phyloP scores from a whole-genome alignment of 1,140 invertebrate genomes.

The Drosophila albomicans region DNA sequence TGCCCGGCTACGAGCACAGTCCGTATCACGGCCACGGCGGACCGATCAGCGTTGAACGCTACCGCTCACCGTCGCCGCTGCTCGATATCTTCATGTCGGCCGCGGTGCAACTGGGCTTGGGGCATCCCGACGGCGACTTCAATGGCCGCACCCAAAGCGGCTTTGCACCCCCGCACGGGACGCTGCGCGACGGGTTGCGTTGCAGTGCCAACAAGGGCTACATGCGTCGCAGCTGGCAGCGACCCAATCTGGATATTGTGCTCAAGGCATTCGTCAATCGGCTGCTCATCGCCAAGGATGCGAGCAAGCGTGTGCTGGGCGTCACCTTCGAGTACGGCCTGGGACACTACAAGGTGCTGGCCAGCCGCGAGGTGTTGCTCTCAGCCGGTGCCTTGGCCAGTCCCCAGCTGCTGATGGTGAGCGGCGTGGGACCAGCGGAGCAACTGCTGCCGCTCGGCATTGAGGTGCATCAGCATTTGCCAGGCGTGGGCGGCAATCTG shows the following conservation, averaged over 20 bases:
- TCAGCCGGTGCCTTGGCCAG: conserved; percentile 90
- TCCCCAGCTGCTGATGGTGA: conserved; percentile 93
- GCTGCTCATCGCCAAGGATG: conserved; percentile 87
- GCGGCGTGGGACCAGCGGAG: conserved; percentile 89
- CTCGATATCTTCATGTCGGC: conserved; percentile 89
- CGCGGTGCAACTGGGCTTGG: conserved; percentile 85
- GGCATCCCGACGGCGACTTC: conserved; percentile 88
- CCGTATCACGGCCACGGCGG: conserved; percentile 89
- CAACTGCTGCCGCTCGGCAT: conserved; percentile 87
- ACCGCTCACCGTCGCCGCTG: conserved; percentile 87
- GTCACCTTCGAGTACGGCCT: conserved; percentile 87
- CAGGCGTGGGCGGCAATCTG: conserved; percentile 92
- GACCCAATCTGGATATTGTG: conserved; percentile 91
- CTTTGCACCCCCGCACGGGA: conserved; percentile 90
- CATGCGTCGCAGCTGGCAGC: conserved; percentile 88
- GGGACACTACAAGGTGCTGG: conserved; percentile 85
- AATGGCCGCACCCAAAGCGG: conserved; percentile 91
- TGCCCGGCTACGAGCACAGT: conserved; percentile 86
- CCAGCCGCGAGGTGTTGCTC: conserved; percentile 89
- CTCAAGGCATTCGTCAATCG: conserved; percentile 88
- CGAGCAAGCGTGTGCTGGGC: conserved; percentile 86
- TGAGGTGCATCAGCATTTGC: conserved; percentile 85
- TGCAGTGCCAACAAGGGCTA: conserved; percentile 94
- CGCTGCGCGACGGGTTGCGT: conserved; percentile 91
- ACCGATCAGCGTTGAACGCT: conserved; percentile 89